Conservation (phyloP, 2,113 vertebrate species). For the Trochalopteron elliotii region DNA sequence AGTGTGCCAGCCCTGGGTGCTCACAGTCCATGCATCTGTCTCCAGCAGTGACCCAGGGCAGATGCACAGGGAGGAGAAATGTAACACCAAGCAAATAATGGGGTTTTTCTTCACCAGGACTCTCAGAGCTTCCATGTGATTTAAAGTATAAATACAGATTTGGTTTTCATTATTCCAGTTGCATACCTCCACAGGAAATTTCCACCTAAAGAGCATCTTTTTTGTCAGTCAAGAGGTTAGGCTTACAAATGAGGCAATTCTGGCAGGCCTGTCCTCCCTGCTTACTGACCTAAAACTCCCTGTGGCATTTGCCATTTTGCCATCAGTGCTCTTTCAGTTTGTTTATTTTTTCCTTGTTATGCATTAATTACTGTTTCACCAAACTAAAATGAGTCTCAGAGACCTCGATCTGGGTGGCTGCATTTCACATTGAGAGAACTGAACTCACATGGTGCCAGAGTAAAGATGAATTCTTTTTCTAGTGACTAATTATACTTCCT, state of each 20-base stretch:
- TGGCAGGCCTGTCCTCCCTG: neutral
- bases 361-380: conserved; percentile 7
- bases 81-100: neutral
- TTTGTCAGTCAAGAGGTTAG: neutral
- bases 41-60: neutral
- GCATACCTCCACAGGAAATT: neutral
- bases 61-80: neutral
- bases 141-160: neutral
- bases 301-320: neutral
- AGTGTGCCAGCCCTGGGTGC: neutral
- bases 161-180: neutral
- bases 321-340: neutral
- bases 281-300: neutral
- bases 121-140: neutral
- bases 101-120: neutral
- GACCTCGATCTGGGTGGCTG: neutral
- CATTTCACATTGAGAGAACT: neutral
- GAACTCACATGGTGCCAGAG: neutral
- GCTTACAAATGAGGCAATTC: neutral
- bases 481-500: neutral
- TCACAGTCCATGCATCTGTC: neutral
- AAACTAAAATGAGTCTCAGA: neutral
- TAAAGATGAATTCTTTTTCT: neutral
- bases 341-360: neutral
- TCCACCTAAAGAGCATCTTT: neutral